Conservation (phyloP, 2,113 vertebrate species). For the Amblyornis subalaris region DNA sequence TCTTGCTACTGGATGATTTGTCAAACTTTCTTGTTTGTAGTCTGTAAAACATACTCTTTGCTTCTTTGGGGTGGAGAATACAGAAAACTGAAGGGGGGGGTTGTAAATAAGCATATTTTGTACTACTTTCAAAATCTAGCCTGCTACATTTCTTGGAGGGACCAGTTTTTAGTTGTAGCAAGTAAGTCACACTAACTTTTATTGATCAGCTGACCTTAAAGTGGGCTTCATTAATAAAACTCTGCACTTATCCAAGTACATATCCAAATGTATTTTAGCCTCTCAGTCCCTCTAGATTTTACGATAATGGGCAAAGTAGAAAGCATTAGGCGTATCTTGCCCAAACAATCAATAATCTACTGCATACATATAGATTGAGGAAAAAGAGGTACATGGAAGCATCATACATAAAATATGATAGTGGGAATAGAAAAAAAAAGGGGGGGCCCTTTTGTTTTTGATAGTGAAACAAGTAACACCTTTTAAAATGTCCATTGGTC, state of each 20-base stretch:
- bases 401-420: neutral
- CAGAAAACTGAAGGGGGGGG: neutral
- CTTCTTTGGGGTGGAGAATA: neutral
- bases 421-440: neutral
- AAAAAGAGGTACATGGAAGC: neutral
- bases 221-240: neutral
- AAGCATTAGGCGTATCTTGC: neutral
- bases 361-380: neutral
- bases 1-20: neutral
- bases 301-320: neutral
- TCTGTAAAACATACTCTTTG: neutral
- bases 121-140: neutral
- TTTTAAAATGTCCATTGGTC: neutral
- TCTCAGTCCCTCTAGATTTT: neutral
- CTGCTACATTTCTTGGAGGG: neutral
- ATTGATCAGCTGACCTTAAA: neutral
- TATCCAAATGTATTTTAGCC: neutral
- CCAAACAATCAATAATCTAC: neutral
- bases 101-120: neutral
- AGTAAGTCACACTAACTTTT: neutral
- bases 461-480: neutral
- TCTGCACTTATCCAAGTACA: neutral
- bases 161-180: neutral
- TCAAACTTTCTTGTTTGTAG: neutral
- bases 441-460: fast-evolving